These are phyloP conservation scores for Peromyscus eremicus DNA, from an alignment of 2,797 vertebrate genomes.

Conservation along the genomic window DNA sequence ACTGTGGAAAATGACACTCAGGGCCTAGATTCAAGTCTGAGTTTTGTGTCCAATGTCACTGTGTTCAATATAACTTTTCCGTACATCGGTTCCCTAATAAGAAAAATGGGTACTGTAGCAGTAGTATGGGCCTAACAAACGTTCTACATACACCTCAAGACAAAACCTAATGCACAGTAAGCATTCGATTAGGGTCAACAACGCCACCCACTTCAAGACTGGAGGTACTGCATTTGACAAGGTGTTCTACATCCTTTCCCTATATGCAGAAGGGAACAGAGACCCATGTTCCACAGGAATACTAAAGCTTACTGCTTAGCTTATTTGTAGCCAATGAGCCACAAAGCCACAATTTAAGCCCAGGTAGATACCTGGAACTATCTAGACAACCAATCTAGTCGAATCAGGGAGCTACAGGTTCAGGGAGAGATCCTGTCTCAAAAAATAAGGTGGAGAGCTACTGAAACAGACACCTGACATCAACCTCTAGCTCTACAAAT, in stretches of 20 bases:
- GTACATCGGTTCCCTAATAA: background rate
- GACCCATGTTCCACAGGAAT: background rate
- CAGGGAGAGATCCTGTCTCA: background rate
- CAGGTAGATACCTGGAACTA: background rate
- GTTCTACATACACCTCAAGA: too few relatives aligned
- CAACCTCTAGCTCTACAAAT: background rate
- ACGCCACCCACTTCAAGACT: background rate
- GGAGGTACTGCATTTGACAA: background rate
- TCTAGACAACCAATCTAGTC: background rate
- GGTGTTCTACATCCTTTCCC: background rate
- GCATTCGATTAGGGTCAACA: background rate
- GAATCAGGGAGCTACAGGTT: background rate
- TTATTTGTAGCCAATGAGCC: background rate
- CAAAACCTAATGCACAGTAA: background rate
- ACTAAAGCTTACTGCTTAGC: background rate
- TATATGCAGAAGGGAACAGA: background rate
- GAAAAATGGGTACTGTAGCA: fast-evolving
- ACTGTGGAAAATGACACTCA: background rate
- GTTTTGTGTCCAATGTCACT: background rate
- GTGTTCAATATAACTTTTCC: background rate
- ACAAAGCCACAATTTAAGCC: background rate
- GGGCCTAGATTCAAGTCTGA: background rate
- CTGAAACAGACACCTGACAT: background rate
- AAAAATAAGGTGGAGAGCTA: background rate
- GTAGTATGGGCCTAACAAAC: fast-evolving